phyloP scores from a whole-genome alignment of 2,888 invertebrate genomes.

The Ectemnius lituratus region DNA sequence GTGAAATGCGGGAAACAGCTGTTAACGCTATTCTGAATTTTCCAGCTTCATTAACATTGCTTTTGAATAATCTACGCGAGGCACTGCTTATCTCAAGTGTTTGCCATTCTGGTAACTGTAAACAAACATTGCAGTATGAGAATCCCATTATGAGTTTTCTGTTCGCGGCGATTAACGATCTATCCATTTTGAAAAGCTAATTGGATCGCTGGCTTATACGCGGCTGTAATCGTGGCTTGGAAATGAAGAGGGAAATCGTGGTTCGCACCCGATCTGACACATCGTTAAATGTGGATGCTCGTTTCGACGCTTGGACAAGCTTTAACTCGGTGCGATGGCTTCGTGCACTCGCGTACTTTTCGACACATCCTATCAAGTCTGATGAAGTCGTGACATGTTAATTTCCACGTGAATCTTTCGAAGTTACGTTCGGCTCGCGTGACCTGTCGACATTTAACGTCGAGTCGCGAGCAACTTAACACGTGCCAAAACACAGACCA shows the following conservation, averaged over 20 bases:
- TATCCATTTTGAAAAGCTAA: not conserved
- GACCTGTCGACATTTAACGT: conserved; percentile 65
- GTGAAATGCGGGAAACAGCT: conserved; percentile 34
- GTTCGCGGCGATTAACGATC: not conserved
- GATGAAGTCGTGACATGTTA: conserved; percentile 72
- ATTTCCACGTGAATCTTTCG: conserved; percentile 65
- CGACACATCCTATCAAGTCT: conserved; percentile 57
- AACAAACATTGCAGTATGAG: not conserved
- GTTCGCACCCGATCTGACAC: conserved; percentile 47
- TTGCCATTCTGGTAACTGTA: conserved; percentile 2
- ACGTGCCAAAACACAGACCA: conserved; percentile 47
- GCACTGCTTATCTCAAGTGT: not conserved
- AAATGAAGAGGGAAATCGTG: conserved; percentile 38
- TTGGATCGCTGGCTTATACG: not conserved
- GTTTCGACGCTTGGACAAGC: conserved; percentile 31
- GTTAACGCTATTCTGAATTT: conserved; percentile 42
- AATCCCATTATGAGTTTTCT: no score
- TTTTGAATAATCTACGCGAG: conserved; percentile 20
- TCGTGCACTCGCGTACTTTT: conserved; percentile 34
- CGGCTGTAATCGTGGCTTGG: not conserved
- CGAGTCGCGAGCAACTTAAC: conserved; percentile 59
- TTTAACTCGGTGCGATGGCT: conserved; percentile 47
- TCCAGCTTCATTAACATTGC: conserved; percentile 56
- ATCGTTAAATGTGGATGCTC: conserved; percentile 41
- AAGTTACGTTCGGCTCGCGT: conserved; percentile 64